Conservation (phyloP, 2,888 invertebrate species). For the Cerastoderma edule region DNA sequence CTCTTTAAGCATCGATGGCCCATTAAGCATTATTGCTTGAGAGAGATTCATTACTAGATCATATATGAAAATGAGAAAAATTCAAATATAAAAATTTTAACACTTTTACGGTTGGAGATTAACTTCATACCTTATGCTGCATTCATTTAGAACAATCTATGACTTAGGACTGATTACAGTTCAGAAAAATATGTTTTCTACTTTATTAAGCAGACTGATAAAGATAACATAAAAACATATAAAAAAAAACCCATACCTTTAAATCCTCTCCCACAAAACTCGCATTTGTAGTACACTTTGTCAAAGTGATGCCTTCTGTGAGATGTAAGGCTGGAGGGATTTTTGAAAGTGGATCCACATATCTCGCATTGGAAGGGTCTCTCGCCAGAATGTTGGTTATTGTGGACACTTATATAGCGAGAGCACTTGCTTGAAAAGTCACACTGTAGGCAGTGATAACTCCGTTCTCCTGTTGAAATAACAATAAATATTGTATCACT, state of each 20-base stretch:
- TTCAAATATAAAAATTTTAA: background rate
- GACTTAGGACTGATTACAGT: background rate
- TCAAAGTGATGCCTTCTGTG: slow-evolving; percentile 39
- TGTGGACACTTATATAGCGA: slow-evolving; percentile 33
- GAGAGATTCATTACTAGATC: no score
- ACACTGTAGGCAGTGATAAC: slow-evolving; percentile 32
- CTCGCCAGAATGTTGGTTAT: slow-evolving; percentile 30
- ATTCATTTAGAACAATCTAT: background rate
- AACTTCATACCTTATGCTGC: background rate
- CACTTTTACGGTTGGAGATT: background rate
- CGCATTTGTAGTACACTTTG: slow-evolving; percentile 21
- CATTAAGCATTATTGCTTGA: no score
- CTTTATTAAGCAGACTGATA: no score
- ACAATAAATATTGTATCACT: background rate
- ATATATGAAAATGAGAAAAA: background rate
- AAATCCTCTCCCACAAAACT: slow-evolving; percentile 36
- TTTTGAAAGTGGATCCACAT: slow-evolving; percentile 41
- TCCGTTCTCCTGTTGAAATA: slow-evolving; percentile 25
- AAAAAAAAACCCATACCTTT: slow-evolving; percentile 31
- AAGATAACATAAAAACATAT: no score
- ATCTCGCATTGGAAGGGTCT: slow-evolving; percentile 48
- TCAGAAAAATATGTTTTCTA: background rate
- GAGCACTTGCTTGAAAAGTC: slow-evolving; percentile 15
- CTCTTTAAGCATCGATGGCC: no score
- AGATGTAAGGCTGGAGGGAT: slow-evolving; percentile 32